A percentile compares a stretch with the other conserved stretches of the same genome.
phyloP scores from a whole-genome alignment of 2,797 vertebrate genomes.

The Sebastes taczanowskii region DNA sequence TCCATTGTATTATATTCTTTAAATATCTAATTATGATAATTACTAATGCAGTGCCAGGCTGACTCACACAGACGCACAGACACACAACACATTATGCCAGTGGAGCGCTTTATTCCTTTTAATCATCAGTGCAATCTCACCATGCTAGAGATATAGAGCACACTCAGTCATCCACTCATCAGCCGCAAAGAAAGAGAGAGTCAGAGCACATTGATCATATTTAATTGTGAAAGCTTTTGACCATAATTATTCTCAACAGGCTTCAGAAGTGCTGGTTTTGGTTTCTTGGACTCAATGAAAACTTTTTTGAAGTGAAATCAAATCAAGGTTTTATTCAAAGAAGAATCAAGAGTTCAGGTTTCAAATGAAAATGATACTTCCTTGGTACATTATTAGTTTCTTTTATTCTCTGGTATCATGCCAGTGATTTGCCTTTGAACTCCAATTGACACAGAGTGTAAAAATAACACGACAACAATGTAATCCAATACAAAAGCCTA shows the following conservation, averaged over 20 bases:
- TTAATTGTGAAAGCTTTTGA: conserved; percentile 1
- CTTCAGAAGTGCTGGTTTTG: background rate
- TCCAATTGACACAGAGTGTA: background rate
- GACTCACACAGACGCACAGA: background rate
- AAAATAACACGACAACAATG: background rate
- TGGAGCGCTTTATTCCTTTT: conserved; percentile 24
- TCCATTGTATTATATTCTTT: background rate
- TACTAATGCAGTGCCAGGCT: background rate
- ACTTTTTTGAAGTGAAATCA: background rate
- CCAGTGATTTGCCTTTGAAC: background rate
- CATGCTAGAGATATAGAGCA: background rate
- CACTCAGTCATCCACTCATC: background rate
- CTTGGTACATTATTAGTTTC: background rate
- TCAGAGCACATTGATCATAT: background rate
- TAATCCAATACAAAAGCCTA: background rate
- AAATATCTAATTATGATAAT: background rate
- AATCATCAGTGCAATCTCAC: conserved; percentile 5
- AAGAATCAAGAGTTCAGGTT: background rate
- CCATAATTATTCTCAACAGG: background rate
- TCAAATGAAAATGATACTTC: background rate
- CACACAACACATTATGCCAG: background rate
- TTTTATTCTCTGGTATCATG: background rate
- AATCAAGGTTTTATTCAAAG: background rate
- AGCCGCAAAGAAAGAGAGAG: background rate
- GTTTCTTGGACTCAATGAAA: background rate